Evolutionary conservation across 37 sponge, comb jelly and placozoan genomes (phyloP).

Genomic region (Beroe ovata): DNA sequence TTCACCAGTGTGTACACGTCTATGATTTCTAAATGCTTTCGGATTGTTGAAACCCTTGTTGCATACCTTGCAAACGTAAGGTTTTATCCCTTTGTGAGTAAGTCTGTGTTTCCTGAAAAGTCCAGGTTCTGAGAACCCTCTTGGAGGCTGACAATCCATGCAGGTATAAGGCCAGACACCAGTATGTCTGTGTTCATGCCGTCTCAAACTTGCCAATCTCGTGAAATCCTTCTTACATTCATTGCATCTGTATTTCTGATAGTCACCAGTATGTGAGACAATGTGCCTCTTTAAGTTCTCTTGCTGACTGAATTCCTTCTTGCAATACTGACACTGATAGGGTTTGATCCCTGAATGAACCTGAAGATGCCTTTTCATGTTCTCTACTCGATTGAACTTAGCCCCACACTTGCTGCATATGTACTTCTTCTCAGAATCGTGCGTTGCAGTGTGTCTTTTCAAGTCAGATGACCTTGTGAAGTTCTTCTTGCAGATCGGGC

Average conservation of each 20-base stretch:
- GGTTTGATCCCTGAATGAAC: conserved; percentile 23
- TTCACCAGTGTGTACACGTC: conserved; percentile 8
- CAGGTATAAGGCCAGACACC: conserved; percentile 32
- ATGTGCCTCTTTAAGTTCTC: conserved; percentile 22
- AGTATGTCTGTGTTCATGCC: conserved; percentile 32
- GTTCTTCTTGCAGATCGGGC: conserved; percentile 12
- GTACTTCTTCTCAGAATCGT: conserved; percentile 48
- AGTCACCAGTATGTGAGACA: conserved; percentile 13
- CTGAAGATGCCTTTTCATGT: conserved; percentile 28
- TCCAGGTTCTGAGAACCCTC: conserved; percentile 57
- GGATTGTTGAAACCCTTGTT: conserved; percentile 67
- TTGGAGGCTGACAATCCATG: conserved; percentile 20
- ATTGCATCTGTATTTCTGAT: conserved; percentile 17
- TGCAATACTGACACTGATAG: conserved; percentile 12
- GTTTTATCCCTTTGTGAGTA: conserved; percentile 27
- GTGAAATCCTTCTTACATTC: conserved; percentile 49
- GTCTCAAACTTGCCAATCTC: neutral
- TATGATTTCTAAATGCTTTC: conserved; percentile 49
- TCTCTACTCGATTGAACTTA: conserved; percentile 45
- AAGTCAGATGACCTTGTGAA: conserved; percentile 33
- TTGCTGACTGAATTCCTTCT: conserved; percentile 44
- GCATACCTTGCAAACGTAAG: conserved; percentile 12
- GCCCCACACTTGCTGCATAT: conserved; percentile 10
- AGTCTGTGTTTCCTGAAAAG: conserved; percentile 31
- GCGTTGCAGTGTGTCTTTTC: conserved; percentile 40